Conservation (phyloP, 2,113 vertebrate genomes). For the Seriola rivoliana region DNA sequence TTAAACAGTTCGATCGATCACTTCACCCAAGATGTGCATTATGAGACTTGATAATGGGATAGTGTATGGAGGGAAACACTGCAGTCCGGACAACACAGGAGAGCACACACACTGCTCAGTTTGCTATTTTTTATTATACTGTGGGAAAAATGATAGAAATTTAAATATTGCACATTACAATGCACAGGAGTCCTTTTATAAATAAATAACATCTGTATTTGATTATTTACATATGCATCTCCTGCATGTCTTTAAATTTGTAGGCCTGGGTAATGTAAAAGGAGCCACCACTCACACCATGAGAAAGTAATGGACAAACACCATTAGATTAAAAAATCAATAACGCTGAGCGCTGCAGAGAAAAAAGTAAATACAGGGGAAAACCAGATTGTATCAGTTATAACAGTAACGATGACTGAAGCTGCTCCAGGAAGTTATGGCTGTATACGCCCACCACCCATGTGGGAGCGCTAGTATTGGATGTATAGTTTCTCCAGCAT, state of each 20-base stretch:
- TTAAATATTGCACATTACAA: neutral
- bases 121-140: slow-evolving; percentile 5
- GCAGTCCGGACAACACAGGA: neutral
- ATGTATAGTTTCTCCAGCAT: no score
- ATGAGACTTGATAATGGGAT: slow-evolving; percentile 35
- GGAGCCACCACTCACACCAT: neutral
- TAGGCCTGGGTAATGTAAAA: neutral
- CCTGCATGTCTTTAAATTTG: neutral
- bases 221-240: neutral
- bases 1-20: slow-evolving; percentile 42
- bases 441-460: neutral
- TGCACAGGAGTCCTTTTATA: neutral
- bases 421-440: neutral
- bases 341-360: slow-evolving; percentile 12
- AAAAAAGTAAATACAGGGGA: slow-evolving; percentile 3
- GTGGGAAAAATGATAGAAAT: neutral
- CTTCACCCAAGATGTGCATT: slow-evolving; percentile 34
- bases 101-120: neutral
- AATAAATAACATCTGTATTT: slow-evolving; percentile 23
- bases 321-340: slow-evolving; percentile 32
- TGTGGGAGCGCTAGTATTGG: no score
- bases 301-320: slow-evolving; percentile 3
- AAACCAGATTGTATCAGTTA: slow-evolving; percentile 1
- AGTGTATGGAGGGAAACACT: slow-evolving; percentile 2
- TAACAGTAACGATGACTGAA: slow-evolving; percentile 5